Percentiles rank a stretch among this genome's conserved stretches.
Conservation (phyloP, 2,113 vertebrate species). For the Hypocryptadius cinnamomeus region DNA sequence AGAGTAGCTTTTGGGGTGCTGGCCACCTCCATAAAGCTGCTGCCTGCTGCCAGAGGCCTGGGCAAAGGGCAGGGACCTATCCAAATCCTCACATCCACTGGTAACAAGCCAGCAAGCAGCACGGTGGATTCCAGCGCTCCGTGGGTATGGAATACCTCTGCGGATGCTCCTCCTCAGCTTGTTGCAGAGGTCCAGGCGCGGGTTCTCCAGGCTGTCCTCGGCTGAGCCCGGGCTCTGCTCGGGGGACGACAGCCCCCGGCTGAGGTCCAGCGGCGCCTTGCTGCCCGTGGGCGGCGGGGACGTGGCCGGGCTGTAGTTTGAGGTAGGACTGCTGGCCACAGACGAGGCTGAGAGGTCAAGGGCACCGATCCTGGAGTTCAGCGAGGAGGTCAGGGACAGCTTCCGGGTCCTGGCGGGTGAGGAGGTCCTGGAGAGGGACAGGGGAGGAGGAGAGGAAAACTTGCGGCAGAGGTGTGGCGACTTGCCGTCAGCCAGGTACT, state of each 20-base stretch:
- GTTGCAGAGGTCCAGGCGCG: conserved; percentile 81
- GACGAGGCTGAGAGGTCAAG: conserved; percentile 83
- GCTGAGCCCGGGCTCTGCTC: conserved; percentile 79
- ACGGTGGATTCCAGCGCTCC: background rate
- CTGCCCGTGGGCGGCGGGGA: conserved; percentile 76
- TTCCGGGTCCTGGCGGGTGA: conserved; percentile 90
- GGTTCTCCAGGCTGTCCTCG: conserved; percentile 79
- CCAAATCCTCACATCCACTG: accelerated
- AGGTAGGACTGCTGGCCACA: conserved; percentile 77
- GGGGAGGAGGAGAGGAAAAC: conserved; percentile 92
- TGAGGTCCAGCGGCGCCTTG: conserved; percentile 78
- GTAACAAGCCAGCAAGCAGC: background rate
- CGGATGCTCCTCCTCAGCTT: conserved; percentile 88
- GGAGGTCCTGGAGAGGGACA: conserved; percentile 85
- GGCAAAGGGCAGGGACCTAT: background rate
- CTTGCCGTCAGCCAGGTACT: conserved; percentile 84
- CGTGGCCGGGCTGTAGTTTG: conserved; percentile 71
- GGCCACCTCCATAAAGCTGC: background rate
- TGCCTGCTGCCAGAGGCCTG: background rate
- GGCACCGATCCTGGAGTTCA: conserved; percentile 80
- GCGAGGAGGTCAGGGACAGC: conserved; percentile 88
- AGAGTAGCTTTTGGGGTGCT: background rate
- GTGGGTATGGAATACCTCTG: conserved; percentile 71
- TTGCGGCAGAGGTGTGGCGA: conserved; percentile 92
- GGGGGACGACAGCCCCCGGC: conserved; percentile 76